A percentile compares a stretch with the other conserved stretches of the same genome.
Evolutionary conservation across 2,113 vertebrate genomes (phyloP).

Genomic region (Dendropsophus ebraccatus): DNA sequence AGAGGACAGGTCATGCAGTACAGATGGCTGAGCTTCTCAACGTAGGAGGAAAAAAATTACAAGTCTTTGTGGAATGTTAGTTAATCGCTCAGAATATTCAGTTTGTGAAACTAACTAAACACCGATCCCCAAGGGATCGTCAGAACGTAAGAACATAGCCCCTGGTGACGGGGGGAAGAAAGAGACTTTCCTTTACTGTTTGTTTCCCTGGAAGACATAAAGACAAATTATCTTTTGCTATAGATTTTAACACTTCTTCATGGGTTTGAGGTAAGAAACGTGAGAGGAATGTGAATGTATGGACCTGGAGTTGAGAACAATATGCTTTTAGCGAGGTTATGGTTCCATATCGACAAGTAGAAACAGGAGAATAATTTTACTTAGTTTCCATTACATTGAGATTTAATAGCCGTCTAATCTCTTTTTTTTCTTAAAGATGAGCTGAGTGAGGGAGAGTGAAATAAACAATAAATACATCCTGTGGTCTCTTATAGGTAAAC

Average conservation of each 20-base stretch:
- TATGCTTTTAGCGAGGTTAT: background rate
- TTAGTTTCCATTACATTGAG: background rate
- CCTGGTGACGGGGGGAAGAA: background rate
- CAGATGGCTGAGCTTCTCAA: constrained; percentile 16
- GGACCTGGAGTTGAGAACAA: background rate
- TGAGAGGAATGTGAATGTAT: background rate
- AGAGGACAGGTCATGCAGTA: constrained; percentile 3
- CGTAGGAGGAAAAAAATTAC: constrained; percentile 16
- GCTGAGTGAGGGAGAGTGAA: too few species aligned
- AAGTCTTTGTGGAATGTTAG: background rate
- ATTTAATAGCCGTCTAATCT: too few species aligned
- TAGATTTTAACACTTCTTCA: background rate
- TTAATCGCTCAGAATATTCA: background rate
- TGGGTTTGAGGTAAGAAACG: background rate
- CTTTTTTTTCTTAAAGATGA: too few species aligned
- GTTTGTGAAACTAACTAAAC: background rate
- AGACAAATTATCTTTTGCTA: background rate
- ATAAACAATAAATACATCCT: too few species aligned
- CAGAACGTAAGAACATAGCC: background rate
- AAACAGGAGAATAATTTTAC: background rate
- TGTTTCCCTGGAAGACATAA: background rate
- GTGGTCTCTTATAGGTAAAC: too few species aligned
- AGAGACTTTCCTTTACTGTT: background rate
- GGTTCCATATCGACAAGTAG: background rate
- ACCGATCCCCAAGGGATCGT: background rate